These are phyloP conservation scores for Bungarus multicinctus DNA, from an alignment of 2,113 vertebrate species.

Conservation along the genomic window DNA sequence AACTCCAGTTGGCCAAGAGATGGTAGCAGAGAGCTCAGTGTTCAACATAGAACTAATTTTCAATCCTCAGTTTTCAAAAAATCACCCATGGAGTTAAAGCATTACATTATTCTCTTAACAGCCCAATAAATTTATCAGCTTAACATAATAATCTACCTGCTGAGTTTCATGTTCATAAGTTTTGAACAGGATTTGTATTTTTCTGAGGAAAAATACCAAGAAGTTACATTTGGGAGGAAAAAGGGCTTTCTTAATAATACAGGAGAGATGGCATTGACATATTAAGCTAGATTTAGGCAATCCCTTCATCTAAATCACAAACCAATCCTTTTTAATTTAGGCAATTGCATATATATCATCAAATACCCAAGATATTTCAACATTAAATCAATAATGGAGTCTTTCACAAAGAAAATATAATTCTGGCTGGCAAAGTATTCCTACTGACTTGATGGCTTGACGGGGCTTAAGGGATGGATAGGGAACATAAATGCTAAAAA, in stretches of 20 bases:
- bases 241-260: background rate
- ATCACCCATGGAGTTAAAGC: constrained; percentile 7
- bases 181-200: constrained; percentile 26
- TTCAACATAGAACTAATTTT: background rate
- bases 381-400: constrained; percentile 28
- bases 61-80: constrained; percentile 10
- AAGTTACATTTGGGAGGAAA: background rate
- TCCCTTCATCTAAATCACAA: constrained; percentile 15
- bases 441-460: background rate
- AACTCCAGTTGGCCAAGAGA: background rate
- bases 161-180: constrained; percentile 10
- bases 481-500: background rate
- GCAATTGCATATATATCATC: constrained; percentile 8
- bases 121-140: constrained; percentile 6
- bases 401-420: background rate
- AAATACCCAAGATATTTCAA: background rate
- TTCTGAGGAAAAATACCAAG: background rate
- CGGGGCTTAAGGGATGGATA: background rate
- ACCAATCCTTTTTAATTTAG: background rate
- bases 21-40: background rate
- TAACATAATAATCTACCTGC: constrained; percentile 9
- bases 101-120: constrained; percentile 32
- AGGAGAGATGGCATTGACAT: background rate
- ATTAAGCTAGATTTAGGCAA: background rate
- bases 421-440: background rate